phyloP scores from a whole-genome alignment of 2,797 vertebrate genomes.

The Premnoplex brunnescens region DNA sequence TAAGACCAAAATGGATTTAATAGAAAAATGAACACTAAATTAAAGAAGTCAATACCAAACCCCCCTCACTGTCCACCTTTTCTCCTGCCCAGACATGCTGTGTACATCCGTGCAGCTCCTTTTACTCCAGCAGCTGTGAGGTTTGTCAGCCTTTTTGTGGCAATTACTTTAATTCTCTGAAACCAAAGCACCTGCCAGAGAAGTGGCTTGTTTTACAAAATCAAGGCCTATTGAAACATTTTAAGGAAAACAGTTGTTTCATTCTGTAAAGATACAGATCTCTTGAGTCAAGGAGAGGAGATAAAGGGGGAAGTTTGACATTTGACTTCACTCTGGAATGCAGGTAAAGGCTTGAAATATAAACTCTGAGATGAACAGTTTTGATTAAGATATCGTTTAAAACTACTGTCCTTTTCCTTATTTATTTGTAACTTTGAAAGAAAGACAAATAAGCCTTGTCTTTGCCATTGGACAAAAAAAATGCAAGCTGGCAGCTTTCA shows the following conservation, averaged over 20 bases:
- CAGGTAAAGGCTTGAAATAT: constrained; percentile 33
- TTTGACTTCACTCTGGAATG: constrained; percentile 52
- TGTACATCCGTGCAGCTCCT: neutral
- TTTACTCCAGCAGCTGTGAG: neutral
- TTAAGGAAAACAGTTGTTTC: constrained; percentile 55
- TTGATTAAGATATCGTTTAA: constrained; percentile 40
- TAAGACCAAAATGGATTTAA: neutral
- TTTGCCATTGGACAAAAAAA: neutral
- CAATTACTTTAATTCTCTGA: constrained; percentile 45
- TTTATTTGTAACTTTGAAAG: constrained; percentile 34
- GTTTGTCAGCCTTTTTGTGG: constrained; percentile 33
- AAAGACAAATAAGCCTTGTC: constrained; percentile 30
- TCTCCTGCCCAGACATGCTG: neutral
- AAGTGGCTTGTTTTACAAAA: constrained; percentile 62
- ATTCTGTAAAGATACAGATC: constrained; percentile 63
- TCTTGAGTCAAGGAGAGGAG: neutral
- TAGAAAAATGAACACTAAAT: neutral
- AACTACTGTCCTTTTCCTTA: constrained; percentile 39
- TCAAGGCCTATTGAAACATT: constrained; percentile 39
- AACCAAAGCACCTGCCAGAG: constrained; percentile 56
- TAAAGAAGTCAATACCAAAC: neutral
- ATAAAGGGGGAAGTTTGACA: constrained; percentile 45
- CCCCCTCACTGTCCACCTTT: neutral
- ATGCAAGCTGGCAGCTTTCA: neutral
- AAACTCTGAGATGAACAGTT: constrained; percentile 51